Conservation (phyloP, 2,888 invertebrate genomes). For the Nesidiocoris tenuis region DNA sequence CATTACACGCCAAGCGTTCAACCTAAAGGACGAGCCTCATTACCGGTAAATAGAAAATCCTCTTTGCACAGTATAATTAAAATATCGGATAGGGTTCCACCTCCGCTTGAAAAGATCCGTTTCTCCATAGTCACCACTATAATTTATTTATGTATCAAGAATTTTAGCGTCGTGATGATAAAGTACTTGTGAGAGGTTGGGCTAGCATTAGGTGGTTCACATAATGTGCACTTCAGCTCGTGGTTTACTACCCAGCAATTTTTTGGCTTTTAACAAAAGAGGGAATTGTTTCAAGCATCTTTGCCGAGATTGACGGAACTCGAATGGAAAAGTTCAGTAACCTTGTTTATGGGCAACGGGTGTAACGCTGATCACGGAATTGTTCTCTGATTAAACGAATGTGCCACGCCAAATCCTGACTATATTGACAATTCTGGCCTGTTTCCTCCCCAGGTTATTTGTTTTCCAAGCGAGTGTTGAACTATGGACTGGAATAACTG, state of each 20-base stretch:
- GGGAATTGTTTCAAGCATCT: not conserved
- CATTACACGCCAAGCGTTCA: slow-evolving; percentile 21
- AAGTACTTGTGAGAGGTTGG: too few relatives aligned
- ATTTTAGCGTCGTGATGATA: not conserved
- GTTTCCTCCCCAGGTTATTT: too few relatives aligned
- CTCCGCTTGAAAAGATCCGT: not conserved
- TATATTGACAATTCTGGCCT: too few relatives aligned
- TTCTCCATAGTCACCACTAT: not conserved
- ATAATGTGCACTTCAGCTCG: too few relatives aligned
- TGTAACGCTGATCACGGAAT: too few relatives aligned
- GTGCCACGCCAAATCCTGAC: too few relatives aligned
- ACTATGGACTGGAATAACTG: too few relatives aligned
- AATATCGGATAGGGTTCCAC: slow-evolving; percentile 7
- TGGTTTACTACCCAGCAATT: not conserved
- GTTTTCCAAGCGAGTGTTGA: too few relatives aligned
- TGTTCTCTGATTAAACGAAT: too few relatives aligned
- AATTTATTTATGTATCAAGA: not conserved
- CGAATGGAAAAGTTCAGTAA: not conserved
- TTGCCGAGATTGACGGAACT: not conserved
- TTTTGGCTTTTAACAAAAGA: not conserved
- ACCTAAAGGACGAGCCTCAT: slow-evolving; percentile 18
- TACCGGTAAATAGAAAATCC: slow-evolving; percentile 25
- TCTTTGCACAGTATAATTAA: slow-evolving; percentile 19
- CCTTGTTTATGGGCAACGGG: too few relatives aligned
- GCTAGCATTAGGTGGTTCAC: too few relatives aligned